These are phyloP conservation scores for Odontesthes bonariensis DNA, from an alignment of 2,113 vertebrate species.

Conservation along the genomic window DNA sequence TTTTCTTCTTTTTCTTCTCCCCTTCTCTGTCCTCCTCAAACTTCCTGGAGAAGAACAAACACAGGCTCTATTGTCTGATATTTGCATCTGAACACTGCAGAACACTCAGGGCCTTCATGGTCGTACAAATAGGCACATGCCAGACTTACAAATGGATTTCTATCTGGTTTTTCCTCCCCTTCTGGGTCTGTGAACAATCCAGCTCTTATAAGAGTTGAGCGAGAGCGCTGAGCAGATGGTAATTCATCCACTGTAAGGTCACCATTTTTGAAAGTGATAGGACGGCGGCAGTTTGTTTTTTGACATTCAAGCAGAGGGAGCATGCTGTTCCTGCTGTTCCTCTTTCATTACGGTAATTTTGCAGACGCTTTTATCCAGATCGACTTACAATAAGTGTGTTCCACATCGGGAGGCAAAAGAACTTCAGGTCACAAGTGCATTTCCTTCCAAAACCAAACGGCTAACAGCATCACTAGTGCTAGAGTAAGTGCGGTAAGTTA, in stretches of 20 bases:
- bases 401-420: too few species aligned
- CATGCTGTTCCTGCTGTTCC: conserved; percentile 72
- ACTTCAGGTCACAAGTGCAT: too few species aligned
- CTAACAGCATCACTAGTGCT: too few species aligned
- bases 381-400: too few species aligned
- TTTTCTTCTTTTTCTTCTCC: conserved; percentile 77
- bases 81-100: conserved; percentile 83
- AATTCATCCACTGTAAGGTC: conserved; percentile 77
- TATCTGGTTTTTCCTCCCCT: conserved; percentile 58
- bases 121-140: conserved; percentile 85
- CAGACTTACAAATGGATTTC: conserved; percentile 82
- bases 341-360: too few species aligned
- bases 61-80: conserved; percentile 90
- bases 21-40: conserved; percentile 67
- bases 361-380: too few species aligned
- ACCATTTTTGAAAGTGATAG: conserved; percentile 77
- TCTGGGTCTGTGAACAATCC: conserved; percentile 78
- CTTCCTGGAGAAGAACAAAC: conserved; percentile 86
- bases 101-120: conserved; percentile 86
- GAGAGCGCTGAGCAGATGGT: conserved; percentile 68
- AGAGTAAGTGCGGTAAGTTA: too few species aligned
- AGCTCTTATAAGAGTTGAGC: conserved; percentile 77
- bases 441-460: too few species aligned
- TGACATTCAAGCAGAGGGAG: conserved; percentile 77
- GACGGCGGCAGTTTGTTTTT: conserved; percentile 77